Evolutionary conservation across 2,888 invertebrate species (phyloP).

Genomic region (Macrosoma leucophasiata): DNA sequence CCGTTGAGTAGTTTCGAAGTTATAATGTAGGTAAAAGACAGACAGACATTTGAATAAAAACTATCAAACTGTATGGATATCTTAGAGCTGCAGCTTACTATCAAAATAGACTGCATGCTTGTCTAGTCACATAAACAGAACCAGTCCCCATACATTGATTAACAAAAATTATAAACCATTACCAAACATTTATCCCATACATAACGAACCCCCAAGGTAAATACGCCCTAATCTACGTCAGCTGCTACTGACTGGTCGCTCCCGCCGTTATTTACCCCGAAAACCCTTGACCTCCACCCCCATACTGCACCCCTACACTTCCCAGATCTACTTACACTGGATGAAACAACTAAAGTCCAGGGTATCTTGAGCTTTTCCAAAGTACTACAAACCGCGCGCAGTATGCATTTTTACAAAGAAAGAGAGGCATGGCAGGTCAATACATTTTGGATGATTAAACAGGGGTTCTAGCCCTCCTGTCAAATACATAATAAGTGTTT

Average conservation of each 20-base stretch:
- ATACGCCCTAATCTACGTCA: slow-evolving; percentile 71
- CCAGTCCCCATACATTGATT: too few relatives aligned
- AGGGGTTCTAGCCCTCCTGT: slow-evolving; percentile 44
- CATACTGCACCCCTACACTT: slow-evolving; percentile 26
- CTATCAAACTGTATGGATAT: too few relatives aligned
- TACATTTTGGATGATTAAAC: slow-evolving; percentile 30
- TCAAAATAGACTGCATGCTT: too few relatives aligned
- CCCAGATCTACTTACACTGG: slow-evolving; percentile 40
- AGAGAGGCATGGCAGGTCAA: slow-evolving; percentile 32
- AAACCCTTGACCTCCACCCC: slow-evolving; percentile 36
- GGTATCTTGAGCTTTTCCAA: slow-evolving; percentile 32
- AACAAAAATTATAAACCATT: slow-evolving; percentile 27
- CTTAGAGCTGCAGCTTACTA: too few relatives aligned
- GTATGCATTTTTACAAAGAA: slow-evolving; percentile 12
- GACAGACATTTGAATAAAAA: too few relatives aligned
- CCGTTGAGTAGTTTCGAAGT: too few relatives aligned
- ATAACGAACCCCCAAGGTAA: slow-evolving; percentile 58
- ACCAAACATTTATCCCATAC: slow-evolving; percentile 28
- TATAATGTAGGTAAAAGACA: too few relatives aligned
- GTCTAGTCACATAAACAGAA: too few relatives aligned
- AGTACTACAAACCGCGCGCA: slow-evolving; percentile 24
- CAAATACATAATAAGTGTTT: slow-evolving; percentile 60
- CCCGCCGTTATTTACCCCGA: slow-evolving; percentile 47
- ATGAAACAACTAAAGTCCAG: slow-evolving; percentile 28
- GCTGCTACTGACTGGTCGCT: slow-evolving; percentile 69